Percentiles rank a stretch among this genome's conserved stretches.
Conservation (phyloP, 2,888 invertebrate species). For the Bhutanitis thaidina region DNA sequence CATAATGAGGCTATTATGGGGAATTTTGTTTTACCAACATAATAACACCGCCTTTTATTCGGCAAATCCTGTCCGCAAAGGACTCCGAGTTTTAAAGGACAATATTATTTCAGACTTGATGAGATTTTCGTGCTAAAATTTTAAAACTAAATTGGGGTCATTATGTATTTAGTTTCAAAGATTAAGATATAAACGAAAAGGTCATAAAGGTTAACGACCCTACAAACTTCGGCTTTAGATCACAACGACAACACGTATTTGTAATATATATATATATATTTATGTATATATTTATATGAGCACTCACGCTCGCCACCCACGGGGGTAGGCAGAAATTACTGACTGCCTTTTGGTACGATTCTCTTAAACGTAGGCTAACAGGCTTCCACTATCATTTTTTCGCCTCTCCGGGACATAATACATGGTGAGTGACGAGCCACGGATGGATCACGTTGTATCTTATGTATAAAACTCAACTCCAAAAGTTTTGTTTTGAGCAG, state of each 20-base stretch:
- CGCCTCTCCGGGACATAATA: too few species aligned
- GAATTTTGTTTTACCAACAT: conserved; percentile 80
- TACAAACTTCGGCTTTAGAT: conserved; percentile 10
- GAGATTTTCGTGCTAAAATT: conserved; percentile 78
- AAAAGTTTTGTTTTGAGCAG: too few species aligned
- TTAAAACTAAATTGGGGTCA: conserved; percentile 70
- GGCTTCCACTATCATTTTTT: too few species aligned
- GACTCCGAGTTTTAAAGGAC: conserved; percentile 74
- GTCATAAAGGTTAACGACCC: conserved; percentile 52
- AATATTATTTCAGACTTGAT: conserved; percentile 72
- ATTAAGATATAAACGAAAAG: conserved; percentile 56
- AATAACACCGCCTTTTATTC: conserved; percentile 78
- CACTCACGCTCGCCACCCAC: too few species aligned
- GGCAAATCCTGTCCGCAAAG: conserved; percentile 62
- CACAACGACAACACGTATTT: not conserved
- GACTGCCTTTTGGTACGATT: too few species aligned
- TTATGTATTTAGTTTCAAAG: conserved; percentile 68
- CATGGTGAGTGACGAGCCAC: too few species aligned
- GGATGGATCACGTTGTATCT: too few species aligned
- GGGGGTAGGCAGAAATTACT: too few species aligned
- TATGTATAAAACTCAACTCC: too few species aligned
- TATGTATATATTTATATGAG: too few species aligned
- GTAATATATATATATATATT: too few species aligned
- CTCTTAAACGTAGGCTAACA: too few species aligned
- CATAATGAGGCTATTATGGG: conserved; percentile 79